Evolutionary conservation across 2,113 vertebrate genomes (phyloP), one percentile per base, ranked within the genome.

Genomic region (Misgurnus anguillicaudatus): DNA sequence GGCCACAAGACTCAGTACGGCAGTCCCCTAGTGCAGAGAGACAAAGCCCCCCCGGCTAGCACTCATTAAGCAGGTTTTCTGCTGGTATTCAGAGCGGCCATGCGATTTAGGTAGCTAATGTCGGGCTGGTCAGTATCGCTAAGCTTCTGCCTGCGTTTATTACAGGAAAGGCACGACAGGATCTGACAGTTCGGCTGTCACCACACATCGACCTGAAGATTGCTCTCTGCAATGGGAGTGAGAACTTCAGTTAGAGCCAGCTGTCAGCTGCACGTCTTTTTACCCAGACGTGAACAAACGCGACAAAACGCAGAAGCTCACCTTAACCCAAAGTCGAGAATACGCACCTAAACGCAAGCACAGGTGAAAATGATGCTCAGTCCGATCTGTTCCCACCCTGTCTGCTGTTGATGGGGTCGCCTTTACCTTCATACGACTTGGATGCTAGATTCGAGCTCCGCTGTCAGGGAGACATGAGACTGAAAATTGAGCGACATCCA

Each of bases 361-460:
- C 74, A 80, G 78, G 83, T 81, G 85, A 79, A 83, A 83, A 83
- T 79, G 75, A 83, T 58, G 77, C 41, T 47, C 57, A 4, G 73
- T 21, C n/a, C 24, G n/a, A 79, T 6, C 61, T 7, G 41, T 67
- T 67, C 72, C 73, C 78, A 78, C 71, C 75, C 58, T 81, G 65
- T 70, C 76, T 39, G 7, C 6, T 7, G 39, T 38, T 65, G 75
- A 66, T 53, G 47, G 79, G 10, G n/a, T n/a, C 24, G 24, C 24
- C 24, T 31, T 31, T 31, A 31, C 3, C 24, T 3, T 31, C 24
- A 31, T 31, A 31, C 24, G 24, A 31, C 24, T 31, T 31, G 24
- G 24, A 31, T 31, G 4, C 19, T 11, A 17, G 19, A 74, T 53
- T 53, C 11, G 1, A 24, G 17, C 31, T 75, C 24, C 9, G 14